Percentiles rank a stretch among this genome's conserved stretches.
phyloP scores from a whole-genome alignment of 2,113 vertebrate genomes.

The Beaufortia kweichowensis region DNA sequence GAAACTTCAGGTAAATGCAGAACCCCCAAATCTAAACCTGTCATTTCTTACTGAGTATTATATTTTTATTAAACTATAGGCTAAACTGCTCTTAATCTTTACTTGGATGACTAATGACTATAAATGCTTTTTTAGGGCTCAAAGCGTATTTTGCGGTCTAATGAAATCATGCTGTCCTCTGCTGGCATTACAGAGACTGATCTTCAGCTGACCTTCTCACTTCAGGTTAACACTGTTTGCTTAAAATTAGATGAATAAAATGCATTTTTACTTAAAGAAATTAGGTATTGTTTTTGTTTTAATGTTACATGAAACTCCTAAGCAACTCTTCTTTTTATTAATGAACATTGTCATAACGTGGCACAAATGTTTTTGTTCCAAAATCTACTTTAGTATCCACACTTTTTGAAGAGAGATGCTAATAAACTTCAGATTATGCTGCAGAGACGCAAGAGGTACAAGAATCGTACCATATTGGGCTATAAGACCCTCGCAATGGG shows the following conservation, averaged over 20 bases:
- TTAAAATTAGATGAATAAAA: not conserved
- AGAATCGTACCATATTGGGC: conserved; percentile 91
- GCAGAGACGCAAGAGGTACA: conserved; percentile 88
- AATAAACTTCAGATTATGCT: conserved; percentile 93
- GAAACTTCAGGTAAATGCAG: conserved; percentile 82
- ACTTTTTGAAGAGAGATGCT: conserved; percentile 90
- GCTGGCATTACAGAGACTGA: conserved; percentile 87
- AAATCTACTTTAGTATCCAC: conserved; percentile 79
- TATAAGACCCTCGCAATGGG: conserved; percentile 90
- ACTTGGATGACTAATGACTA: conserved; percentile 14
- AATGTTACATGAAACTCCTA: not conserved
- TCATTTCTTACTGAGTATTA: not conserved
- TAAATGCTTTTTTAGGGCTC: conserved; percentile 77
- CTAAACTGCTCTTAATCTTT: not conserved
- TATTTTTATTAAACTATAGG: not conserved
- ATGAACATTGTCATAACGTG: too few relatives aligned
- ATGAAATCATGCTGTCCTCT: conserved; percentile 85
- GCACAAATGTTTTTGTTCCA: not conserved
- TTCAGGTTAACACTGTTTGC: conserved; percentile 77
- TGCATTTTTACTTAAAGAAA: not conserved
- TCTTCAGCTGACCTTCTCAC: conserved; percentile 88
- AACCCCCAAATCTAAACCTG: not conserved
- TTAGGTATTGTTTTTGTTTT: not conserved
- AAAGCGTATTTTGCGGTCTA: conserved; percentile 89
- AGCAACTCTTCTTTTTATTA: not conserved